Conservation (phyloP, 1,140 invertebrate genomes). For the Varroa destructor region DNA sequence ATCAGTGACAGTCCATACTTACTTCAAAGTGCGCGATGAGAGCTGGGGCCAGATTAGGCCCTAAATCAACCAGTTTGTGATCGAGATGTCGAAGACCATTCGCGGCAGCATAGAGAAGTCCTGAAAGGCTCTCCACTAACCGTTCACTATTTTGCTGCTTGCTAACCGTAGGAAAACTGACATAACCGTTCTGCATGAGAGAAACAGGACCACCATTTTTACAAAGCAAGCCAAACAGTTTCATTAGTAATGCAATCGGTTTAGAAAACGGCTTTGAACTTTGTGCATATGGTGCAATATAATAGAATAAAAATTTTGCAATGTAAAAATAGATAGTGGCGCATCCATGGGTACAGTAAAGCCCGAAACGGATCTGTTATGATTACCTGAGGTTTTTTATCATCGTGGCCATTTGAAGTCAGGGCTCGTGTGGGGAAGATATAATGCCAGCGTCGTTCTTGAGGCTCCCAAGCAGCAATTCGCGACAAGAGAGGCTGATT, state of each 20-base stretch:
- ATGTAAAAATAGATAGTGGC: too few species aligned
- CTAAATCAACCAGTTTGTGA: background rate
- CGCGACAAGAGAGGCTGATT: conserved; percentile 17
- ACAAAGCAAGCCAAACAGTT: too few species aligned
- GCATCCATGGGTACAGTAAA: too few species aligned
- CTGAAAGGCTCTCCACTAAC: background rate
- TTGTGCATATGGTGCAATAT: too few species aligned
- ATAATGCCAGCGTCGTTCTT: conserved; percentile 12
- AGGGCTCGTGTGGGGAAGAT: background rate
- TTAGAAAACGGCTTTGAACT: too few species aligned
- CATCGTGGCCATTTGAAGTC: background rate
- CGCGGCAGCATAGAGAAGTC: background rate
- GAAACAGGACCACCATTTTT: too few species aligned
- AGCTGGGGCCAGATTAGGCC: background rate
- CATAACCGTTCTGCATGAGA: too few species aligned
- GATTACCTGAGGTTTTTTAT: background rate
- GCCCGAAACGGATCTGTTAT: background rate
- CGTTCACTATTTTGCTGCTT: too few species aligned
- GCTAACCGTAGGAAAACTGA: too few species aligned
- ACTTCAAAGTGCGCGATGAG: conserved; percentile 8
- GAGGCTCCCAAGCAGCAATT: conserved; percentile 5
- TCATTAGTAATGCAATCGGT: too few species aligned
- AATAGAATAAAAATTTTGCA: too few species aligned
- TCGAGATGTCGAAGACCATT: conserved; percentile 11
- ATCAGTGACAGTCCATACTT: background rate